Evolutionary conservation across 2,797 vertebrate genomes (phyloP), one percentile per base, ranked within the genome.

Genomic region (Perdix hodgsoniae): DNA sequence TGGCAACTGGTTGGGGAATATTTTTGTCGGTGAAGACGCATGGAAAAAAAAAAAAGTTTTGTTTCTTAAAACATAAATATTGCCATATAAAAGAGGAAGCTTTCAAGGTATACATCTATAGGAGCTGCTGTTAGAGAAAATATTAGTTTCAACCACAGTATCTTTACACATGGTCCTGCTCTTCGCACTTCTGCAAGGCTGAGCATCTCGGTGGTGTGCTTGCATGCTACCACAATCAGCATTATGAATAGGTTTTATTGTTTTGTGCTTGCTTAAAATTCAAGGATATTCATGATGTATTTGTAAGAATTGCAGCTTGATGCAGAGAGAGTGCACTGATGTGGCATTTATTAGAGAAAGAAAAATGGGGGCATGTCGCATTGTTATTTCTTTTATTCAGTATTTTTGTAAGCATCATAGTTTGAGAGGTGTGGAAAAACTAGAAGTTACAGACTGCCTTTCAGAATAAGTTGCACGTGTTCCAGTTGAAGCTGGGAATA

Each of bases 131-230:
- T 26, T 64, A 35, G 8, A 69, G 42, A 81, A 83, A 87, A 80
- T 5, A 27, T 26, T 40, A 19, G 61, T 93, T 91, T 85, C 23
- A 59, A 10, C 82, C 63, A 3, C 87, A 66, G 69, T 54, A 49
- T 69, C 1, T 0, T 33, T 74, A 63, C 37, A n/a, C 1, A 0
- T 50, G 56, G 57, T n/a, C 65, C 80, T 60, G 40, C 9, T 39
- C 29, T 69, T 89, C 8, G 65, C 13, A 8, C 29, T 40, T 64
- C 39, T 22, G 13, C 18, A 22, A 22, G 13, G 39, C 19, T 64
- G 40, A 31, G 29, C 39, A 31, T 69, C 42, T 75, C 45, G 56
- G 57, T 59, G 40, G 33, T 23, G 11, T 59, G 49, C 35, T 81
- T 88, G 35, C 47, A 13, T 14, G 4, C 31, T 63, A 15, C 15